Base-by-base conservation (phyloP, 2,888 invertebrate species). In the Thelaira solivaga region DNA sequence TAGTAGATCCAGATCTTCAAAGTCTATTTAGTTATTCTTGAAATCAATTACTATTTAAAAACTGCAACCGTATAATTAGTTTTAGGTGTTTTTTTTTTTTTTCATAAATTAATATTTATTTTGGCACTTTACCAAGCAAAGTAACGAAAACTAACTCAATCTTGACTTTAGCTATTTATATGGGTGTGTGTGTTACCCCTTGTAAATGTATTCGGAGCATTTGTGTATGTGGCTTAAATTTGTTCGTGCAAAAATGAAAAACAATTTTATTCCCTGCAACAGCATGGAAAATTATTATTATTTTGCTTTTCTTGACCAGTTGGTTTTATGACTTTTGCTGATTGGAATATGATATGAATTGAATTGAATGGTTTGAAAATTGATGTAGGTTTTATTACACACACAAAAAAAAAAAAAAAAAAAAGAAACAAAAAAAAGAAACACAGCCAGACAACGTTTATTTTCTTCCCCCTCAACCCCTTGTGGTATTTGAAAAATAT, bases 271-370 rank as follows among this genome's bases (percentile, higher is more conserved):
- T 26, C 34, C 34, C 43, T 49, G 47, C 62, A 55, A 74, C 24
- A 47, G 51, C 68, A 62, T 76, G 72, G 64, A 76, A 73, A 76
- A 76, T 76, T 76, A 68, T 80, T 80, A 68, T 74, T 43, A 49
- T 53, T 62, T 34, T 65, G 16, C 24, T 41, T 53, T 59, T 69
- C 69, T 80, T 84, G 85, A 82, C 84, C 88, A 88, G 87, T 84
- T 87, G 86, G 87, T 86, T 87, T 87, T 87, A 88, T 88, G 86
- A 83, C 82, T 83, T 78, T 76, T 84, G 82, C 86, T 88, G 88
- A 88, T 88, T 88, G 88, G 86, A 87, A 87, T 87, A 86, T 86
- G 85, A 87, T 88, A 86, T 83, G 83, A 83, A 83, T 74, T 78
- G 73, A 78, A 74, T 78, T 78, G 74, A 78, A 74, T 78, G 78